Conservation (phyloP, 2,888 invertebrate genomes). For the Linnaemya vulpina region DNA sequence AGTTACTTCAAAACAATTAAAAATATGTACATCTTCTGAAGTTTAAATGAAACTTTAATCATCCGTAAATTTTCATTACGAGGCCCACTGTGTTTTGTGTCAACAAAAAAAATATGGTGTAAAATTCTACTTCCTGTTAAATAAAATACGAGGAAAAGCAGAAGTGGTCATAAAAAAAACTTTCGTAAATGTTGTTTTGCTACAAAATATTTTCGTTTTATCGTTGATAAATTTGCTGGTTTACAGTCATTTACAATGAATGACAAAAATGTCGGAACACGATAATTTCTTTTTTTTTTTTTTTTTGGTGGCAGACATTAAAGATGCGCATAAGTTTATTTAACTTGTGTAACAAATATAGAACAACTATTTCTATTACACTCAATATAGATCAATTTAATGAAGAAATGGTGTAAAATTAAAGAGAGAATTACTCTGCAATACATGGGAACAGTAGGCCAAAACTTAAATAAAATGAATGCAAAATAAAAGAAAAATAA, state of each 20-base stretch:
- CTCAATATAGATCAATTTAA: too few species aligned
- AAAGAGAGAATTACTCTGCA: too few species aligned
- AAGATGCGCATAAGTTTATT: too few species aligned
- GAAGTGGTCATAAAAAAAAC: constrained; percentile 30
- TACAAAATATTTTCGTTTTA: constrained; percentile 11
- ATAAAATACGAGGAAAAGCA: constrained; percentile 17
- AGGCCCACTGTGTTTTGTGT: background rate
- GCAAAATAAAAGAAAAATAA: too few species aligned
- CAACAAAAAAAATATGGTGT: constrained; percentile 2
- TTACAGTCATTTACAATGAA: constrained; percentile 36
- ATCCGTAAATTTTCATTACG: background rate
- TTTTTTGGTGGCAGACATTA: background rate
- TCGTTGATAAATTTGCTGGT: constrained; percentile 6
- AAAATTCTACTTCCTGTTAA: constrained; percentile 36
- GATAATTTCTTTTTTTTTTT: background rate
- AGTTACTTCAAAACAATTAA: too few species aligned
- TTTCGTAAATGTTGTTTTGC: constrained; percentile 11
- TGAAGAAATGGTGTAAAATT: too few species aligned
- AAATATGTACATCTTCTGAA: too few species aligned
- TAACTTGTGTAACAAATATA: too few species aligned
- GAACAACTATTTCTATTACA: too few species aligned
- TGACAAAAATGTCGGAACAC: constrained; percentile 20
- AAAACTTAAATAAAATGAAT: too few species aligned
- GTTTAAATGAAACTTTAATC: too few species aligned
- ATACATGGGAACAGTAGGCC: too few species aligned